Base-by-base conservation (phyloP, 2,888 invertebrate genomes). In the Drosophila phalerata region DNA sequence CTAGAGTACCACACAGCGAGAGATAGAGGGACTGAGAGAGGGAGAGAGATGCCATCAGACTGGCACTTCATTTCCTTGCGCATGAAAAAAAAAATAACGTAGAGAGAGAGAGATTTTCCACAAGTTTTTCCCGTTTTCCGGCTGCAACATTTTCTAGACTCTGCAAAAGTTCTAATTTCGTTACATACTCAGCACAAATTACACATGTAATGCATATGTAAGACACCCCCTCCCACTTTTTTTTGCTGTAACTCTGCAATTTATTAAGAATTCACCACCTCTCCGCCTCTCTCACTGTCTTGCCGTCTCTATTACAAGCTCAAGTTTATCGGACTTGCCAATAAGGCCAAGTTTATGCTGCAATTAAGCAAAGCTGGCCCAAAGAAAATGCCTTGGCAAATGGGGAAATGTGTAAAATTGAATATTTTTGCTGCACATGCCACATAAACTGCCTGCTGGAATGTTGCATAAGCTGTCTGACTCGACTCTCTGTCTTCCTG, bases 161-260 rank as follows among this genome's bases (percentile, higher is more conserved):
- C 30, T 52, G 67, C 32, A 85, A 79, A 87, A 87, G 69, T 83
- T 83, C 87, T 87, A 83, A 83, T 83, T 84, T 88, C 69, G 80
- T 87, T 79, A 85, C 81, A 78, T 78, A 74, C 79, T 73, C 69
- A 51, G 69, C 81, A 72, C 85, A 84, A 85, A 87, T 84, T 88
- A 85, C 84, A 85, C 86, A 88, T 85, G 84, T 85, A 88, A 85
- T 88, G 88, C 88, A 84, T 88, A 80, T 88, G 84, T 77, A 84
- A 73, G 71, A 32, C 63, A 30, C n/a, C 11, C 6, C 10, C 40
- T 3, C 6, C 2, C 5, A 8, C 1, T 37, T 37, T 60, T 60
- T 57, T 17, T 38, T 9, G 8, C 15, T 56, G 51, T 45, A 52
- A 45, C 52, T 57, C 48, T 49, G 73, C 70, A 87, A 87, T 85